Evolutionary conservation across 2,888 invertebrate genomes (phyloP).

Genomic region (Apantesis nais): DNA sequence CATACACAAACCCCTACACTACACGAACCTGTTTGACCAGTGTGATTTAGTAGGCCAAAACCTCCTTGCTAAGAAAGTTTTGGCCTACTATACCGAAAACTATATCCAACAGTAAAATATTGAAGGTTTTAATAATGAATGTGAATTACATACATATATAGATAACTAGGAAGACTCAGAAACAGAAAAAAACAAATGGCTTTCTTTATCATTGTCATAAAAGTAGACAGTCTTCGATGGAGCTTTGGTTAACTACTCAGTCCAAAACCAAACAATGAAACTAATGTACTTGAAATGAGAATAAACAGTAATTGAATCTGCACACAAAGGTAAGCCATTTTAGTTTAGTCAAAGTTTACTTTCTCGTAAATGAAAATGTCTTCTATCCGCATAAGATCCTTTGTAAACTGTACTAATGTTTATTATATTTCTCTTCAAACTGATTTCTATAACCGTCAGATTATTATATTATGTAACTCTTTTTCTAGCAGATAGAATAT

Average conservation of each 20-base stretch:
- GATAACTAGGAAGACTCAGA: background rate
- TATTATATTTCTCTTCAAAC: background rate
- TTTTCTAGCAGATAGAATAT: background rate
- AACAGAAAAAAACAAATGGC: background rate
- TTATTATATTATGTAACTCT: background rate
- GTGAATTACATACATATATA: background rate
- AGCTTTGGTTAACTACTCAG: background rate
- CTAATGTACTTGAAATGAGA: background rate
- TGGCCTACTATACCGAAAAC: no score
- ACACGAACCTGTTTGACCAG: no score
- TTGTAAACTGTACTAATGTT: background rate
- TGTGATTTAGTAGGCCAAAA: no score
- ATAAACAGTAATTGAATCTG: background rate
- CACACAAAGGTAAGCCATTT: conserved; percentile 14
- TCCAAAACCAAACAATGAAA: background rate
- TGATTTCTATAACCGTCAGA: background rate
- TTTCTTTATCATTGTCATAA: background rate
- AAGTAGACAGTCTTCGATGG: background rate
- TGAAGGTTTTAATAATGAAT: no score
- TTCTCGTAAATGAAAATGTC: conserved; percentile 30
- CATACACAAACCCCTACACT: no score
- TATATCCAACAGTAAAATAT: no score
- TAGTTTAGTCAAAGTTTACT: conserved; percentile 32
- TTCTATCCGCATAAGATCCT: no score
- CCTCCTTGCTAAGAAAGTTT: no score